Percentiles rank a stretch among this genome's conserved stretches.
phyloP scores from a whole-genome alignment of 2,113 vertebrate genomes.

The Pelodiscus sinensis region DNA sequence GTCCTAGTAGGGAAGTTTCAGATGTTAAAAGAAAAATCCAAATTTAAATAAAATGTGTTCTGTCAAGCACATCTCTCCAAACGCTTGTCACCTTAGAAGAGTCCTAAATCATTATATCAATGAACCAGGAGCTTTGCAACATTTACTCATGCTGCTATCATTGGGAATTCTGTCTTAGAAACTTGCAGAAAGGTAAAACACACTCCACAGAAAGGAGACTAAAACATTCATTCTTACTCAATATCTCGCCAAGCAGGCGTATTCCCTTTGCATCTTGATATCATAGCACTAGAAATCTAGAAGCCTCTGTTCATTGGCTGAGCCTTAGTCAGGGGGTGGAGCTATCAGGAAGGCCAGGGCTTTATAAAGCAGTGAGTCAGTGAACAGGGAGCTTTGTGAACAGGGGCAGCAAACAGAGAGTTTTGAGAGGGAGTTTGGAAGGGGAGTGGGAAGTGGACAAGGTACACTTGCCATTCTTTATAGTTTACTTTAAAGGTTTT shows the following conservation, averaged over 20 bases:
- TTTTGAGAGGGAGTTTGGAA: too few relatives aligned
- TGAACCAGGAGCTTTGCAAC: background rate
- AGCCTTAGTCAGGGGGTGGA: too few relatives aligned
- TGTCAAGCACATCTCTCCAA: background rate
- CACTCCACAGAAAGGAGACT: background rate
- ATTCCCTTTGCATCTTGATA: background rate
- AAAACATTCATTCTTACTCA: background rate
- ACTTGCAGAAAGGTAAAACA: background rate
- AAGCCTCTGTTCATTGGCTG: too few relatives aligned
- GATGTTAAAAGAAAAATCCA: background rate
- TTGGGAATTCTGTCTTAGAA: background rate
- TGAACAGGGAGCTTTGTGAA: too few relatives aligned
- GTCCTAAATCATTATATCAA: background rate
- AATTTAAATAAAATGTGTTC: background rate
- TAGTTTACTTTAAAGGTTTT: too few relatives aligned
- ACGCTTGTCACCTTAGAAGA: background rate
- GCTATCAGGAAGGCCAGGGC: too few relatives aligned
- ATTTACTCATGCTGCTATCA: fast-evolving
- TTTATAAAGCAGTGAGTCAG: too few relatives aligned
- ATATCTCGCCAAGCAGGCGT: background rate
- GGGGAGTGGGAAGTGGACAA: too few relatives aligned
- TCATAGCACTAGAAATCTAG: background rate
- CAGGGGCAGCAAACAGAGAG: too few relatives aligned
- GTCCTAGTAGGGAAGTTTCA: background rate
- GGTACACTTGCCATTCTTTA: too few relatives aligned